Evolutionary conservation across 2,797 vertebrate species (phyloP).

Genomic region (Molossus molossus): DNA sequence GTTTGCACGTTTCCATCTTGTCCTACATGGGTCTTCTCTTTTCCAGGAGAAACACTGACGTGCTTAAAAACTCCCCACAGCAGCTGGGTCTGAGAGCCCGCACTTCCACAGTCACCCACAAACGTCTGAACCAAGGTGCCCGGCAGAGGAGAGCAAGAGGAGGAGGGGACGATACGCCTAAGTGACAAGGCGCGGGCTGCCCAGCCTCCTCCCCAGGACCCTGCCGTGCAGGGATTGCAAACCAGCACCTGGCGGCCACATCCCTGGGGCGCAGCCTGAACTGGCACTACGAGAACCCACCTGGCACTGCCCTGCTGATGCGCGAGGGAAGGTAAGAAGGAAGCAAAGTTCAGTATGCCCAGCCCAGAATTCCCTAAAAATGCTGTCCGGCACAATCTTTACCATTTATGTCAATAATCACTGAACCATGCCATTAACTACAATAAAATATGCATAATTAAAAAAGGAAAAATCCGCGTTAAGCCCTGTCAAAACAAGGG

Average conservation of each 20-base stretch:
- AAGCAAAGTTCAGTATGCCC: neutral
- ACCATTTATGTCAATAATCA: neutral
- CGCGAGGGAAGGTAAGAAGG: neutral
- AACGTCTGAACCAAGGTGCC: neutral
- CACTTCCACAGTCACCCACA: neutral
- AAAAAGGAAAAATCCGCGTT: neutral
- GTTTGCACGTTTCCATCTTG: neutral
- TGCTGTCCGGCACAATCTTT: neutral
- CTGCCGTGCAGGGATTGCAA: neutral
- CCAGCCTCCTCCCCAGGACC: neutral
- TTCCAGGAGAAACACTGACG: neutral
- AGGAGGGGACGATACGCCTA: no score
- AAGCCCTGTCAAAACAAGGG: neutral
- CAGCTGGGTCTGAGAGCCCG: neutral
- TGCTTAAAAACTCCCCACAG: neutral
- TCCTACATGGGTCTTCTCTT: neutral
- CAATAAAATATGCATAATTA: neutral
- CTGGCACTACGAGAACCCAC: neutral
- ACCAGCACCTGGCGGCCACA: neutral
- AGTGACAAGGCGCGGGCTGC: neutral
- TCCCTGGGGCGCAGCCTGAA: neutral
- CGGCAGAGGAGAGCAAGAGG: neutral
- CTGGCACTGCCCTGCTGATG: neutral
- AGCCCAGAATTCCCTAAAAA: slow-evolving; percentile 7
- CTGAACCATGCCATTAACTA: neutral